Percentiles rank a stretch among this genome's conserved stretches.
phyloP scores from a whole-genome alignment of 2,113 vertebrate species.

The Odontesthes bonariensis region DNA sequence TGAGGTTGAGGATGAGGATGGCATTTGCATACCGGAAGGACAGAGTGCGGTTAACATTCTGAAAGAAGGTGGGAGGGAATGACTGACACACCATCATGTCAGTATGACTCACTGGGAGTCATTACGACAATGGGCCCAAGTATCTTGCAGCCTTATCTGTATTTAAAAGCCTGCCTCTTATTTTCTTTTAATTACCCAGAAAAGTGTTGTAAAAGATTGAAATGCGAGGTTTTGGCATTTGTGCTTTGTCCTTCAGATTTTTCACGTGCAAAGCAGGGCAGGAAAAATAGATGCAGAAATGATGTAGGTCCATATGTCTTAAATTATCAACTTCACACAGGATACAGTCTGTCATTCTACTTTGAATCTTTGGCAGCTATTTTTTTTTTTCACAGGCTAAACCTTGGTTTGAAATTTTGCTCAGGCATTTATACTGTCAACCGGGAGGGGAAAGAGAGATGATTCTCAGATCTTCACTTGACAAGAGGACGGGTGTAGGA shows the following conservation, averaged over 20 bases:
- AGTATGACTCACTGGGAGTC: conserved; percentile 68
- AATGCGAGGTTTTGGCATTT: conserved; percentile 27
- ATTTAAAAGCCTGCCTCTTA: conserved; percentile 69
- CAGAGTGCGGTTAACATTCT: conserved; percentile 63
- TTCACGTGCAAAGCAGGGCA: not conserved
- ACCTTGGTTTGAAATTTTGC: conserved; percentile 37
- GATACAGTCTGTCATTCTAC: not conserved
- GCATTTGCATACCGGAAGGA: conserved; percentile 56
- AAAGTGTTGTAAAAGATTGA: conserved; percentile 47
- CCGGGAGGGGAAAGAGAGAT: conserved; percentile 1
- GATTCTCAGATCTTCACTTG: conserved; percentile 37
- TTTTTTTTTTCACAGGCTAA: conserved; percentile 4
- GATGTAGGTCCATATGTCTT: too few relatives aligned
- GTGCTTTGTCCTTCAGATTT: not conserved
- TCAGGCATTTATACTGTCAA: conserved; percentile 11
- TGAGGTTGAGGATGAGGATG: conserved; percentile 66
- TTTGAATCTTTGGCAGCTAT: not conserved
- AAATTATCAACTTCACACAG: not conserved
- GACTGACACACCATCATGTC: conserved; percentile 56
- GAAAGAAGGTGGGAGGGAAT: conserved; percentile 55
- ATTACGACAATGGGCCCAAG: conserved; percentile 72
- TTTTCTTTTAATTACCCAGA: conserved; percentile 67
- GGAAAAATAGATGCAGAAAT: not conserved
- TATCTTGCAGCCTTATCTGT: conserved; percentile 71
- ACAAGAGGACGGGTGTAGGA: conserved; percentile 19